A percentile compares a stretch with the other conserved stretches of the same genome.
Conservation (phyloP, 2,797 vertebrate genomes). For the Adelosebastes latens region DNA sequence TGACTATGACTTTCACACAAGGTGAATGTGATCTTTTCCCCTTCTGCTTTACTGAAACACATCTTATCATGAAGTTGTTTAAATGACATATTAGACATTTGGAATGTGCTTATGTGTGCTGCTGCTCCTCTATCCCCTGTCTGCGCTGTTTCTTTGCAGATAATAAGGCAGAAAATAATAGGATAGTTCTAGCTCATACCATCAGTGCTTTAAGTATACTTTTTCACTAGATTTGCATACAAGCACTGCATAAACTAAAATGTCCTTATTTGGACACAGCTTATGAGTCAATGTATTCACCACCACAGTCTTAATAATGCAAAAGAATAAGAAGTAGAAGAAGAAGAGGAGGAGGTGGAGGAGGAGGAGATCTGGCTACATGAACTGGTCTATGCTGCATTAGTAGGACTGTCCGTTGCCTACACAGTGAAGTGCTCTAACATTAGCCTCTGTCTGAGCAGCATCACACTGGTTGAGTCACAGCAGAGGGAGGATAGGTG, state of each 20-base stretch:
- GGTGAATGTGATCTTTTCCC: not conserved
- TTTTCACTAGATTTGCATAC: constrained; percentile 22
- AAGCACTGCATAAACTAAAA: not conserved
- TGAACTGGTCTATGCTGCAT: constrained; percentile 68
- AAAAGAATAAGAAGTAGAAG: constrained; percentile 14
- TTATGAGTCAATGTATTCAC: constrained; percentile 44
- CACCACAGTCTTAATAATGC: constrained; percentile 40
- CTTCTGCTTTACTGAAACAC: not conserved
- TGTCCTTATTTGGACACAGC: constrained; percentile 25
- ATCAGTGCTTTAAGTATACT: constrained; percentile 1
- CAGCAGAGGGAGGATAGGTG: constrained; percentile 67
- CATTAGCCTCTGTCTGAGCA: constrained; percentile 72
- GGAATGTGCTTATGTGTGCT: not conserved
- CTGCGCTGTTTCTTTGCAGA: not conserved
- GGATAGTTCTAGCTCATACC: not conserved
- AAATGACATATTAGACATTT: not conserved
- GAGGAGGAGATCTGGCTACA: constrained; percentile 67
- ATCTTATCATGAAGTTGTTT: not conserved
- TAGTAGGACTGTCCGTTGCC: constrained; percentile 68
- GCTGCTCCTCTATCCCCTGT: not conserved
- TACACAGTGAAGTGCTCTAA: constrained; percentile 71
- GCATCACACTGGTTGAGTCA: constrained; percentile 71
- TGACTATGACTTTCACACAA: not conserved
- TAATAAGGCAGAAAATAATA: not conserved
- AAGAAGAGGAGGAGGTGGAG: constrained; percentile 42